Conservation (phyloP, 2,113 vertebrate genomes). For the Grallaria varia region DNA sequence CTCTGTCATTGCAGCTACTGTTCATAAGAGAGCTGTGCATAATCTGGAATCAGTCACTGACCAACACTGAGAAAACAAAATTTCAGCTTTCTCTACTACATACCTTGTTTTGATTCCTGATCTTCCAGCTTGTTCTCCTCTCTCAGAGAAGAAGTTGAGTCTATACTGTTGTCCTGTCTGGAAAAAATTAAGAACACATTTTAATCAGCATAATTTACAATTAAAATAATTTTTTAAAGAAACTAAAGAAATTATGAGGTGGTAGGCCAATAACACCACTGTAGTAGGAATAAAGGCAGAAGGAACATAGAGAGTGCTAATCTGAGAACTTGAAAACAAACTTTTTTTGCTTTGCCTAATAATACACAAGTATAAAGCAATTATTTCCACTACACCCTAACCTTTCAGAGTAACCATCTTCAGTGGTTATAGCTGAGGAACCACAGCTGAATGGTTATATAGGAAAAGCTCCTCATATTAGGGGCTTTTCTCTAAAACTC, state of each 20-base stretch:
- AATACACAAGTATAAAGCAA: not conserved
- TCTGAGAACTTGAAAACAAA: not conserved
- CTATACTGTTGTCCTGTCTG: conserved; percentile 87
- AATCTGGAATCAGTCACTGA: not conserved
- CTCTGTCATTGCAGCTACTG: not conserved
- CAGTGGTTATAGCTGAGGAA: not conserved
- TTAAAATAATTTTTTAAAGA: not conserved
- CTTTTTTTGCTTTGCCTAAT: not conserved
- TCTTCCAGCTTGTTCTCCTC: conserved; percentile 78
- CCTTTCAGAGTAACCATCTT: not conserved
- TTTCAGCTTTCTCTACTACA: not conserved
- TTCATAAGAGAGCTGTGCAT: not conserved
- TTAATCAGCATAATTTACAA: not conserved
- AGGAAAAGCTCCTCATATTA: not conserved
- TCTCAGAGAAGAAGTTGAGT: conserved; percentile 84
- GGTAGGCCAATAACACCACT: not conserved
- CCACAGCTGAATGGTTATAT: not conserved
- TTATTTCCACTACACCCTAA: not conserved
- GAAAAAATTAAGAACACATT: conserved; percentile 38
- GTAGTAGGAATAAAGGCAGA: not conserved
- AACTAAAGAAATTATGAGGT: not conserved
- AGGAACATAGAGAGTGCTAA: not conserved
- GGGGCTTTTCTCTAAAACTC: not conserved
- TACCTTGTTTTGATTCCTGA: conserved; percentile 86
- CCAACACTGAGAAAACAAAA: not conserved